Evolutionary conservation across 2,797 vertebrate species (phyloP), one percentile per base, ranked within the genome.

Genomic region (Notolabrus celidotus): DNA sequence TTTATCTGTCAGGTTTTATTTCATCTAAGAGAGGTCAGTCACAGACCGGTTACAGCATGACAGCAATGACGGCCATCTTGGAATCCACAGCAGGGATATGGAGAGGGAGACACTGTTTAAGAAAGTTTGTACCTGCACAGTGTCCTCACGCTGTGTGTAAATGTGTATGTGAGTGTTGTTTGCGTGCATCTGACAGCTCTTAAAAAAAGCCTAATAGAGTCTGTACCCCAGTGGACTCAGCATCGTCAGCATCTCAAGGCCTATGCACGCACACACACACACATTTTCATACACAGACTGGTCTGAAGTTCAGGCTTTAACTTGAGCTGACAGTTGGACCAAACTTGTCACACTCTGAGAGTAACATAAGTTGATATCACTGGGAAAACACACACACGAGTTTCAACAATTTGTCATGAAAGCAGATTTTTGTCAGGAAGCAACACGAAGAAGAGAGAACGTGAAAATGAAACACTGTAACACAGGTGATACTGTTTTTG

Each of bases 1-100:
- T 77, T 74, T 49, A 54, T 41, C 73, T 63, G 82, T 79, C 85
- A 76, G 60, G 25, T 74, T 85, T 62, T 23, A 62, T 89, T 79
- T 80, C 64, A 70, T 87, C 80, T 71, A 31, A 42, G 36, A 49
- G 42, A 57, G 77, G 70, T 77, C 83, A 42, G 66, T 59, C 71
- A 47, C 45, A 55, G 52, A 84, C 81, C 79, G 84, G 80, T 70
- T 36, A 72, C 33, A 62, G 58, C 66, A 38, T 61, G 75, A 80
- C 79, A 66, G 66, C 60, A 66, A 84, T 49, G 57, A 17, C 61
- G 45, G 45, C 77, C 80, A 84, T 89, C 88, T 82, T 77, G 47
- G 31, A 52, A 58, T 77, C 56, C 73, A 61, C 67, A 64, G 72
- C 20, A 15, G 50, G 22, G 47, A 65, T 55, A 50, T 33, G 23